Conservation (phyloP, 2,797 vertebrate species). For the Neosilurus mollespiculum region DNA sequence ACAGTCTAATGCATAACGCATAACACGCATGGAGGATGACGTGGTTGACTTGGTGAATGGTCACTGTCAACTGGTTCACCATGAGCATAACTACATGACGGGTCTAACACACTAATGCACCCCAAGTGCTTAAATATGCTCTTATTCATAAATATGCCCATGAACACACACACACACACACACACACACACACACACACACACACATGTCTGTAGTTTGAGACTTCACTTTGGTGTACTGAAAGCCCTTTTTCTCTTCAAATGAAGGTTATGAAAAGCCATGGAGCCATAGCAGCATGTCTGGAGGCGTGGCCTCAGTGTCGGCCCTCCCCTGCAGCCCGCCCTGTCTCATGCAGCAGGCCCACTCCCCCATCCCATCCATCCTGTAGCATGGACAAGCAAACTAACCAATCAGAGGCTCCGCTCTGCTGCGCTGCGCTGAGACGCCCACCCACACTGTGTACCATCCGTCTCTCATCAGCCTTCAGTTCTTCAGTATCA, state of each 20-base stretch:
- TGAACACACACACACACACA: constrained; percentile 50
- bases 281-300: constrained; percentile 90
- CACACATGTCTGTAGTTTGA: constrained; percentile 72
- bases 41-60: constrained; percentile 68
- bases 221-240: constrained; percentile 84
- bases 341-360: constrained; percentile 87
- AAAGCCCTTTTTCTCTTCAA: constrained; percentile 87
- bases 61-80: constrained; percentile 52
- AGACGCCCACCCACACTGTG: constrained; percentile 75
- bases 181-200: constrained; percentile 47
- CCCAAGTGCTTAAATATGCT: constrained; percentile 20
- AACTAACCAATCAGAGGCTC: constrained; percentile 79
- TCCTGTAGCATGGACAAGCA: constrained; percentile 89
- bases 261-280: constrained; percentile 90
- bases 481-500: constrained; percentile 32
- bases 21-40: constrained; percentile 79
- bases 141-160: constrained; percentile 25
- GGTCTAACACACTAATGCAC: constrained; percentile 42
- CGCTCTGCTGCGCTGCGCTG: constrained; percentile 73
- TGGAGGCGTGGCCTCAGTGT: constrained; percentile 85
- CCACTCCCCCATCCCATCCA: constrained; percentile 88
- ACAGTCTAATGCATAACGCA: constrained; percentile 46
- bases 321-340: constrained; percentile 86
- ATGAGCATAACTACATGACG: constrained; percentile 45
- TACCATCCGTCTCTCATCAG: constrained; percentile 59